These are phyloP conservation scores for Falco cherrug DNA, from an alignment of 2,797 vertebrate species.

Conservation along the genomic window DNA sequence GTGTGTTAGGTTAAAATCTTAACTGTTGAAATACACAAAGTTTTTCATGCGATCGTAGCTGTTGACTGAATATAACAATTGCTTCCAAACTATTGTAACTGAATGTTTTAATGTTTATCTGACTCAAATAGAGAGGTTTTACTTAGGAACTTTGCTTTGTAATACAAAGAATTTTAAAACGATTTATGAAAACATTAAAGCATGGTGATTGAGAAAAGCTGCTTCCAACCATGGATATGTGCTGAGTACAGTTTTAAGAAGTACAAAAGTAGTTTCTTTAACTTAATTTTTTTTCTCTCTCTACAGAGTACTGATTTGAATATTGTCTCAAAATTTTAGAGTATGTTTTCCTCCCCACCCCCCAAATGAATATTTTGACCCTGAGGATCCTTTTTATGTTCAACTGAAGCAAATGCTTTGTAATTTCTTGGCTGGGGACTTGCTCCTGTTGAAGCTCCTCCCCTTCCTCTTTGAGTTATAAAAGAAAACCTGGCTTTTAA, in stretches of 20 bases:
- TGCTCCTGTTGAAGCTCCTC: background rate
- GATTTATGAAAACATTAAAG: background rate
- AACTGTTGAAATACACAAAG: background rate
- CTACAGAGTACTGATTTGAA: background rate
- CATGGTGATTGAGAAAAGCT: background rate
- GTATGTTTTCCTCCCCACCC: background rate
- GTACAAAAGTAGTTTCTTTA: background rate
- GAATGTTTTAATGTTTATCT: background rate
- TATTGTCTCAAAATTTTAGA: background rate
- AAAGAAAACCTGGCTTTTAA: background rate
- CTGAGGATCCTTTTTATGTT: background rate
- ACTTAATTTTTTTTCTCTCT: background rate
- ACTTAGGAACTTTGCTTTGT: background rate
- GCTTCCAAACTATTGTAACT: background rate
- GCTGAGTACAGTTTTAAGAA: background rate
- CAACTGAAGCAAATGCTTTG: background rate
- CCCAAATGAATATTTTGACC: background rate
- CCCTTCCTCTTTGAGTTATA: background rate
- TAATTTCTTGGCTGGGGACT: background rate
- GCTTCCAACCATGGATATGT: background rate
- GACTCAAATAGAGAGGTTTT: background rate
- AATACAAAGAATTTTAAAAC: background rate
- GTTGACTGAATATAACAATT: background rate
- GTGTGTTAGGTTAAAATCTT: background rate
- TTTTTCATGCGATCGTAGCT: background rate